Evolutionary conservation across 2,888 invertebrate species (phyloP).

Genomic region (Callosobruchus maculatus): DNA sequence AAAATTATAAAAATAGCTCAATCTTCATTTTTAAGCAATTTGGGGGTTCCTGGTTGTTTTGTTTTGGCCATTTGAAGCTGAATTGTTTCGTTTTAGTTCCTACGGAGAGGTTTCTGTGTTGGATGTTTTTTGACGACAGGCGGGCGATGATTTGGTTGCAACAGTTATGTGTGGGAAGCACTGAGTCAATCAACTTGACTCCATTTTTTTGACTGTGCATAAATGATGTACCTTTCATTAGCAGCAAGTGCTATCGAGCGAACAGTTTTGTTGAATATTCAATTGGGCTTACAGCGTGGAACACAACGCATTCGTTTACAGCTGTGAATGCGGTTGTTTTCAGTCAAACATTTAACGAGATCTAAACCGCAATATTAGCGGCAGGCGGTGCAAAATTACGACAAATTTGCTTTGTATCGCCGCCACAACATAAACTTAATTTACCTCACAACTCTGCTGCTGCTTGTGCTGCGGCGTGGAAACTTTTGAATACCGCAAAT

Average conservation of each 20-base stretch:
- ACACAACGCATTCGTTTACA: background rate
- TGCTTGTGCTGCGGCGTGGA: background rate
- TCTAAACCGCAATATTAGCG: background rate
- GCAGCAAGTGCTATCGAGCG: background rate
- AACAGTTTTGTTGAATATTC: too few species aligned
- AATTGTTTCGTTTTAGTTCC: too few species aligned
- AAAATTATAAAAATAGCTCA: too few species aligned
- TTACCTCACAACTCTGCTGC: background rate
- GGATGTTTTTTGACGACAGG: too few species aligned
- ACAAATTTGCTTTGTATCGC: background rate
- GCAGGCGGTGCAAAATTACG: background rate
- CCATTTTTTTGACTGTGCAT: too few species aligned
- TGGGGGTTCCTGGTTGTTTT: too few species aligned
- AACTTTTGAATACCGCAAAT: background rate
- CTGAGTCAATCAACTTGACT: too few species aligned
- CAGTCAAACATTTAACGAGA: background rate
- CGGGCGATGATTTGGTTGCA: too few species aligned
- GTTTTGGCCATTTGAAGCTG: too few species aligned
- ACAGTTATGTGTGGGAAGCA: too few species aligned
- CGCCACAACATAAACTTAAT: background rate
- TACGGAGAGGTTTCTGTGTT: too few species aligned
- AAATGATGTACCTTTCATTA: background rate
- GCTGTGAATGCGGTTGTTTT: background rate
- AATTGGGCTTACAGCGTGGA: background rate
- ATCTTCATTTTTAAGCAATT: too few species aligned